Evolutionary conservation across 1,140 invertebrate genomes (phyloP).

Genomic region (Leptonema lineaticorne): DNA sequence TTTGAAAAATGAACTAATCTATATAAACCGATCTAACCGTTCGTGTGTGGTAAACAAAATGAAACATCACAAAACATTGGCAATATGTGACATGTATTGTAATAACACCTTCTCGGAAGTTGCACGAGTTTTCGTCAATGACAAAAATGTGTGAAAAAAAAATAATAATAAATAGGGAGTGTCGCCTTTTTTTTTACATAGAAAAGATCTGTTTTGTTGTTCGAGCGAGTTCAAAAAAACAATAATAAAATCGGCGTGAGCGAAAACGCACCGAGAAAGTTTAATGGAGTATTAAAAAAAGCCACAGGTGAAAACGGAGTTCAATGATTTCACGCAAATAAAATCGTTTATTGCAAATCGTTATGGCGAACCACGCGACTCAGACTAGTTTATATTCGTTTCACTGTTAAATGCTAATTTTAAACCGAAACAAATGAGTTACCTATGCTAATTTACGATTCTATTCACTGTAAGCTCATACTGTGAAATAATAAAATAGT

Average conservation of each 20-base stretch:
- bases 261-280: too few relatives aligned
- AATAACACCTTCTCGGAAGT: constrained; percentile 29
- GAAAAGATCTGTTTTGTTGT: too few relatives aligned
- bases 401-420: background rate
- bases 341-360: constrained; percentile 28
- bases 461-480: too few relatives aligned
- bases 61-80: constrained; percentile 1
- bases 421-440: background rate
- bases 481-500: too few relatives aligned
- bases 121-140: background rate
- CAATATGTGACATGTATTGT: constrained; percentile 21
- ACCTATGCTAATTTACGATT: too few relatives aligned
- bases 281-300: background rate
- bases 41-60: constrained; percentile 21
- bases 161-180: background rate
- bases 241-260: too few relatives aligned
- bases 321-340: constrained; percentile 2
- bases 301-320: background rate
- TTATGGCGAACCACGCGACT: constrained; percentile 32
- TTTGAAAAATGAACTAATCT: background rate
- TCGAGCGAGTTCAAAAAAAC: too few relatives aligned
- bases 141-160: background rate
- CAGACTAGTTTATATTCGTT: constrained; percentile 30
- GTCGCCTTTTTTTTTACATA: background rate
- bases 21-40: constrained; percentile 17